Base-by-base conservation (phyloP, 2,113 vertebrate genomes). In the Ardeotis arabs region DNA sequence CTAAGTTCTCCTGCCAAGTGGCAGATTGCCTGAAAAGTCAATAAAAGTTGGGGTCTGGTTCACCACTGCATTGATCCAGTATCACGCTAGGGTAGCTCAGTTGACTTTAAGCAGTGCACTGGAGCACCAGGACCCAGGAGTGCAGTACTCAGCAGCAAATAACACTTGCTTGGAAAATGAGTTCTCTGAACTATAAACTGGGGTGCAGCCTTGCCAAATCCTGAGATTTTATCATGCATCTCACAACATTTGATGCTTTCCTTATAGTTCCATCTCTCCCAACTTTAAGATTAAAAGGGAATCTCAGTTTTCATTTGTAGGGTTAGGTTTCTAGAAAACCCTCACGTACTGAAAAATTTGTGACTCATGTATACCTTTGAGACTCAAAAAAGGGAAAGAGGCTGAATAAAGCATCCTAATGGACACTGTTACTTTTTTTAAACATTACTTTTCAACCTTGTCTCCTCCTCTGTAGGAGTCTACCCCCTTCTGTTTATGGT, bases 1-100 rank as follows among this genome's bases (percentile, higher is more conserved):
- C 62, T 91, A 93, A 95, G 94, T 96, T 93, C 92, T 91, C 37
- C 47, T 96, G 95, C 96, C 96, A 97, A 96, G 56, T 96, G 95
- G 96, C 95, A 96, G 52, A 33, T 44, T 96, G 96, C 95, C 95
- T 87, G 90, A 87, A 91, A 89, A 92, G 92, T 81, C 93, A 95
- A 94, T 96, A 96, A 95, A 96, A 93, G 25, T 4, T 83, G 92
- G 63, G 85, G 84, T 93, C 95, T 97, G 94, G 58, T 94, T 96
- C 84, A 84, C 22, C 80, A 14, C 86, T 29, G 69, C 14, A 45
- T 66, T 75, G 68, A 81, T 95, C 82, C 29, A 28, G 78, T 59
- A 28, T 96, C 93, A 93, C 18, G 19, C 56, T 6, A 94, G 88
- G 4, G 44, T 29, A 63, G 60, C 79, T 93, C 47, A 1, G 73